A percentile compares a stretch with the other conserved stretches of the same genome.
These are phyloP conservation scores for Cephus sareptanus DNA, from an alignment of 2,888 invertebrate species.

Conservation along the genomic window DNA sequence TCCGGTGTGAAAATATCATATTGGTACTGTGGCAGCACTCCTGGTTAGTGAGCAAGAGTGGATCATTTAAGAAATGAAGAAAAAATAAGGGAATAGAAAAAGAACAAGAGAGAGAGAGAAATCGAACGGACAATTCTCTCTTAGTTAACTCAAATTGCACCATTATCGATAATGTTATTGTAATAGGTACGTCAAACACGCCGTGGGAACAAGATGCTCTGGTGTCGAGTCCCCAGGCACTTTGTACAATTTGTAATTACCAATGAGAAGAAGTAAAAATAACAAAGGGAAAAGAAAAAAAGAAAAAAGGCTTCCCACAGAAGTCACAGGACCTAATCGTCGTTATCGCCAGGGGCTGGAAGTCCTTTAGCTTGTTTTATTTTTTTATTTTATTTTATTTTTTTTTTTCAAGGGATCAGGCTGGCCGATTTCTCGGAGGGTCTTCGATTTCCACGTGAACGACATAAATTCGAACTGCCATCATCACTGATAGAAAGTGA, in stretches of 20 bases:
- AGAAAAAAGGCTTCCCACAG: not conserved
- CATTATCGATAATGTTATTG: not conserved
- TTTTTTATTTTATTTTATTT: not conserved
- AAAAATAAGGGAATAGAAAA: not conserved
- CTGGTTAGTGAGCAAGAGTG: not conserved
- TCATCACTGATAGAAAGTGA: not conserved
- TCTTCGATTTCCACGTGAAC: not conserved
- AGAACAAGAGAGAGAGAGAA: constrained; percentile 9
- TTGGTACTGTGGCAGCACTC: not conserved
- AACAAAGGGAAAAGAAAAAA: not conserved
- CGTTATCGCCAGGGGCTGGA: not conserved
- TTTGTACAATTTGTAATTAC: constrained; percentile 45
- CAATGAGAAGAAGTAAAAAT: not conserved
- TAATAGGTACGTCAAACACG: not conserved
- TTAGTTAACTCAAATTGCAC: not conserved
- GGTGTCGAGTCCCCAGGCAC: constrained; percentile 9
- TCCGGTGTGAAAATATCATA: not conserved
- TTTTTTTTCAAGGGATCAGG: not conserved
- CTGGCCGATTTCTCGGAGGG: not conserved
- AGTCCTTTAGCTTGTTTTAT: not conserved
- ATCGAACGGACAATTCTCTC: constrained; percentile 9
- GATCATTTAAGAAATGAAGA: constrained; percentile 9
- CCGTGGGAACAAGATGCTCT: not conserved
- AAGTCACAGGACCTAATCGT: not conserved
- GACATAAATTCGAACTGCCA: not conserved